phyloP scores from a whole-genome alignment of 2,888 invertebrate genomes.

The Calliopum simillimum region DNA sequence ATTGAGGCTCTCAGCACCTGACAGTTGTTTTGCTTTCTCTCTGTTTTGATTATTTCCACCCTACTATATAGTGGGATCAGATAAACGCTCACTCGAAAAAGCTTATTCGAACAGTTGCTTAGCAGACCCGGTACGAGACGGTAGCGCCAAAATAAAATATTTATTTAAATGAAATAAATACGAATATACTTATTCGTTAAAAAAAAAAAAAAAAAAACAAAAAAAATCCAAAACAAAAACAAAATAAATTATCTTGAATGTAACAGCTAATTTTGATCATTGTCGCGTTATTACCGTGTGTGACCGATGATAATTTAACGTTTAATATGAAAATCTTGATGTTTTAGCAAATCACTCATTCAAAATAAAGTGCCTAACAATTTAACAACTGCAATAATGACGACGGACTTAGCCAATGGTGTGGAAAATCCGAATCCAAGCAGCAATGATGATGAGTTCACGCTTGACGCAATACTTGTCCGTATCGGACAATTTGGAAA shows the following conservation, averaged over 20 bases:
- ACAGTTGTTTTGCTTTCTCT: no score
- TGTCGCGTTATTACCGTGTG: no score
- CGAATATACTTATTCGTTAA: background rate
- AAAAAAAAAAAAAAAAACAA: background rate
- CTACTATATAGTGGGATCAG: no score
- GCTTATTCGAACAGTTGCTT: slow-evolving; percentile 1
- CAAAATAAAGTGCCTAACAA: no score
- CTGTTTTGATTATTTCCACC: no score
- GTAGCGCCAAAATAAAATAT: background rate
- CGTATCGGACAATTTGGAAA: slow-evolving; percentile 74
- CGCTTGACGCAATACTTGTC: slow-evolving; percentile 59
- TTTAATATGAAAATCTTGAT: background rate
- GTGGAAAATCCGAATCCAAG: background rate
- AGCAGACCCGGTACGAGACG: background rate
- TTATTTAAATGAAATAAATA: background rate
- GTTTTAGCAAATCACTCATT: no score
- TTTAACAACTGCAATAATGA: background rate
- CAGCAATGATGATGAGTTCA: slow-evolving; percentile 49
- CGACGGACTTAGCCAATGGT: background rate
- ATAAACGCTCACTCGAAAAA: no score
- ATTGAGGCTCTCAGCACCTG: no score
- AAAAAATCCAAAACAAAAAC: background rate
- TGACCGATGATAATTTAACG: background rate
- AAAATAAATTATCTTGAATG: no score
- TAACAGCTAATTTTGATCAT: no score